Evolutionary conservation across 2,113 vertebrate genomes (phyloP).

Genomic region (Ia io): DNA sequence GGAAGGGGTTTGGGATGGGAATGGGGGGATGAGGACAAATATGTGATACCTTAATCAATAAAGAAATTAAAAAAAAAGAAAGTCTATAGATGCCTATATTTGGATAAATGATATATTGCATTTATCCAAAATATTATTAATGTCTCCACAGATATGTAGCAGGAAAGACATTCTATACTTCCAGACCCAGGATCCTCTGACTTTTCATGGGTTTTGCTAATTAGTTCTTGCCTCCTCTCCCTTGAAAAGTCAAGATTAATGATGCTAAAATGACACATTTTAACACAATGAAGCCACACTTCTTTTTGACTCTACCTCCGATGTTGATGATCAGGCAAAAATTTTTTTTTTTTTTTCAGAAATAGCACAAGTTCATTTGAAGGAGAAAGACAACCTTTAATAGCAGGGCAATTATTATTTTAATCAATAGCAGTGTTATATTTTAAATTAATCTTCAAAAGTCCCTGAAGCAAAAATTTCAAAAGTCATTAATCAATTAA

Average conservation of each 20-base stretch:
- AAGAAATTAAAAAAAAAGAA: not conserved
- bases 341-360: not conserved
- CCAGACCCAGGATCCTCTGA: not conserved
- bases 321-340: constrained; percentile 47
- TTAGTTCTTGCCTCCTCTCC: constrained; percentile 43
- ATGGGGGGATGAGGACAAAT: too few species aligned
- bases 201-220: not conserved
- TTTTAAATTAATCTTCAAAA: constrained; percentile 72
- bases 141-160: not conserved
- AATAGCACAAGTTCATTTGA: constrained; percentile 67
- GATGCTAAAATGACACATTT: constrained; percentile 55
- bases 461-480: constrained; percentile 65
- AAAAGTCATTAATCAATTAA: constrained; percentile 75
- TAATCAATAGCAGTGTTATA: constrained; percentile 70
- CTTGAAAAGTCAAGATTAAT: constrained; percentile 61
- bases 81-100: not conserved
- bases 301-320: constrained; percentile 32
- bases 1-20: too few species aligned
- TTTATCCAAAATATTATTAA: constrained; percentile 58
- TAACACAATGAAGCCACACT: constrained; percentile 36
- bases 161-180: not conserved
- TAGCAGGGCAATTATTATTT: constrained; percentile 69
- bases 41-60: too few species aligned
- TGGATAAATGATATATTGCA: not conserved
- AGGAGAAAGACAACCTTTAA: constrained; percentile 65